Base-by-base conservation (phyloP, 2,888 invertebrate genomes). In the Crioceris asparagi region DNA sequence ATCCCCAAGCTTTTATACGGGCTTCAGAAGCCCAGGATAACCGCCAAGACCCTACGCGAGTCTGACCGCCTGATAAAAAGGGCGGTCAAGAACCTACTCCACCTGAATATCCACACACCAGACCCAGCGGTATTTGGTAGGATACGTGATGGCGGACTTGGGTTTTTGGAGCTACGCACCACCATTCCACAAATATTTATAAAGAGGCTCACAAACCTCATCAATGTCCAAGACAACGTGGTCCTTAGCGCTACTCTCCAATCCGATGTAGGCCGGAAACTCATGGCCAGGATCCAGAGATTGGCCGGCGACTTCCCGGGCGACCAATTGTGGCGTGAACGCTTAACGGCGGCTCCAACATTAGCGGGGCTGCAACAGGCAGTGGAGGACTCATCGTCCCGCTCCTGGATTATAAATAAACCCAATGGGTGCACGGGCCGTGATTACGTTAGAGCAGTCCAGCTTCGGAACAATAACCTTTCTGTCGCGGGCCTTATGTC, bases 41-140 rank as follows among this genome's bases (percentile, higher is more conserved):
- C n/a, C n/a, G n/a, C n/a, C n/a, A n/a, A n/a, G n/a, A n/a, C n/a
- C n/a, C n/a, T n/a, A n/a, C n/a, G n/a, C n/a, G n/a, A n/a, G n/a
- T n/a, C n/a, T n/a, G n/a, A n/a, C n/a, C n/a, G n/a, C n/a, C n/a
- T n/a, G n/a, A n/a, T n/a, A n/a, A n/a, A n/a, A n/a, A n/a, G n/a
- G n/a, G n/a, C n/a, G n/a, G n/a, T n/a, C n/a, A n/a, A n/a, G n/a
- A n/a, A n/a, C n/a, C n/a, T 63, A 52, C 64, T 69, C 65, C 70
- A 70, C 66, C 67, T 71, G 65, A 60, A 65, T 62, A 62, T 64
- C 6, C 53, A 45, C 49, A 55, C 38, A 45, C 55, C 46, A 39
- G 52, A 46, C 55, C 56, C 49, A 49, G 52, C 32, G 44, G 43
- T 49, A 38, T 53, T 43, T 44, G 52, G 43, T 17, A 44, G 38